Conservation (phyloP, 1,140 invertebrate genomes). For the Eumaeus atala region DNA sequence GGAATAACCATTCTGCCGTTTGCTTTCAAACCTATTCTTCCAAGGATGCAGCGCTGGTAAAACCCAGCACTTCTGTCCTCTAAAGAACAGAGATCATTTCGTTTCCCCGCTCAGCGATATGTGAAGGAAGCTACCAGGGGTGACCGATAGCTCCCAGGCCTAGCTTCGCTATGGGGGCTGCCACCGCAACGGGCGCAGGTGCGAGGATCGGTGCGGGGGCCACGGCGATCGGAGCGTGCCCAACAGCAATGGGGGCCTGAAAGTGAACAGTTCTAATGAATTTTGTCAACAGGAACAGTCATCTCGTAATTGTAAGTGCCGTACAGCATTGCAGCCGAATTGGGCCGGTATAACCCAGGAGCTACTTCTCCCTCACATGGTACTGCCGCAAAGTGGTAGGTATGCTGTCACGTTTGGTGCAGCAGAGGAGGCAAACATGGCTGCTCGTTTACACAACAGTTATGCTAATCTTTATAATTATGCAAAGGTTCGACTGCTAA, state of each 20-base stretch:
- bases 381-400: too few species aligned
- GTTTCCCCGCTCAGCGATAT: conserved; percentile 40
- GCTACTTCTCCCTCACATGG: too few species aligned
- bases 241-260: conserved; percentile 43
- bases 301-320: too few species aligned
- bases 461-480: too few species aligned
- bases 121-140: conserved; percentile 39
- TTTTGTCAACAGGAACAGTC: not conserved
- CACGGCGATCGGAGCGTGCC: not conserved
- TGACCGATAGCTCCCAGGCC: conserved; percentile 46
- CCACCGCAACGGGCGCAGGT: conserved; percentile 40
- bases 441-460: too few species aligned
- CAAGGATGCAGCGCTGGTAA: conserved; percentile 12
- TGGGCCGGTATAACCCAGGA: too few species aligned
- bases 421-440: too few species aligned
- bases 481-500: too few species aligned
- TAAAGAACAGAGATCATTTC: not conserved
- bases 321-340: too few species aligned
- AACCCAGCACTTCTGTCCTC: conserved; percentile 12
- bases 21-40: conserved; percentile 27
- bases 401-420: too few species aligned
- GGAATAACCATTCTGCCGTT: too few species aligned
- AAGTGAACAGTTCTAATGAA: conserved; percentile 7
- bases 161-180: conserved; percentile 57
- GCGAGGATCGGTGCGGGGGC: conserved; percentile 25